These are phyloP conservation scores for Catharus minimus DNA, from an alignment of 2,113 vertebrate species.

Conservation along the genomic window DNA sequence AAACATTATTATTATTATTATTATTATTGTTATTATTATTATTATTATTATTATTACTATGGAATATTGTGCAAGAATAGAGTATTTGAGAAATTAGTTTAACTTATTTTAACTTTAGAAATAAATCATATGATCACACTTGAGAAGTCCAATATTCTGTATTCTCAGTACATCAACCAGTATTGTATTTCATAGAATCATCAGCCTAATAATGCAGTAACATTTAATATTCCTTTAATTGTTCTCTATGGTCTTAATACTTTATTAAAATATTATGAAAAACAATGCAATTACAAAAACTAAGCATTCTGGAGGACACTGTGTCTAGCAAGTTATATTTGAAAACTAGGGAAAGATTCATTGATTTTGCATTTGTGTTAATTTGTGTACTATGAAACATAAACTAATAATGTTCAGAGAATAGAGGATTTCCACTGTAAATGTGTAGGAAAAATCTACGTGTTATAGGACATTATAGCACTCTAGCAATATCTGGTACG, in stretches of 20 bases:
- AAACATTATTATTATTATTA: background rate
- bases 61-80: background rate
- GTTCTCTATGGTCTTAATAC: background rate
- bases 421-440: background rate
- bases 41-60: background rate
- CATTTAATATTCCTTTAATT: background rate
- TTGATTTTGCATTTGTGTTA: background rate
- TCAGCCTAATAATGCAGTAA: background rate
- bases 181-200: background rate
- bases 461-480: background rate
- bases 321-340: background rate
- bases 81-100: background rate
- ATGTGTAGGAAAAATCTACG: background rate
- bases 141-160: background rate
- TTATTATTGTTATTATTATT: too few species aligned
- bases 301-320: background rate
- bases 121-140: background rate
- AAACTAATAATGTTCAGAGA: background rate
- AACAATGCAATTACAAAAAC: background rate
- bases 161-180: background rate
- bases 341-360: background rate
- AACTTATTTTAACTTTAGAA: background rate
- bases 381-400: background rate
- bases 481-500: background rate
- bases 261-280: background rate